Conservation (phyloP, 2,888 invertebrate species). For the Diaperis boleti region DNA sequence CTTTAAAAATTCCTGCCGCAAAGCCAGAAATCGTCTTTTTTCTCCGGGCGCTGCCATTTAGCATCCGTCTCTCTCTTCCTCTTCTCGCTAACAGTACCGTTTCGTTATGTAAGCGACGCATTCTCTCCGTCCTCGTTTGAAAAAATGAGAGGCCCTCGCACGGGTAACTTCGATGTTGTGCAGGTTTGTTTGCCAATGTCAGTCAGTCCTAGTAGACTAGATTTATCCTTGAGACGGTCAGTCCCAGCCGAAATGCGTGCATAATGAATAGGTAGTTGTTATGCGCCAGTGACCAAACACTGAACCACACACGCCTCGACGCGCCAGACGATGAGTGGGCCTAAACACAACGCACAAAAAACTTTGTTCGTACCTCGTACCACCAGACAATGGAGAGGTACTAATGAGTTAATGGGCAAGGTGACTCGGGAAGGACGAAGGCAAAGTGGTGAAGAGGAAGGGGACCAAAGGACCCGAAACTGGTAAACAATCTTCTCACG, state of each 20-base stretch:
- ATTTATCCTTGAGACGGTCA: conserved; percentile 65
- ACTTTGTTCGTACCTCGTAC: no score
- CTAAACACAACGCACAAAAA: conserved; percentile 34
- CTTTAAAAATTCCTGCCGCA: neutral
- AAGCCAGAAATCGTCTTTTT: neutral
- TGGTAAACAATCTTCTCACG: neutral
- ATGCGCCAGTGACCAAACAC: conserved; percentile 64
- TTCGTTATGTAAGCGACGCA: conserved; percentile 26
- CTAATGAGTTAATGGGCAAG: neutral
- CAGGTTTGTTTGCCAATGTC: conserved; percentile 44
- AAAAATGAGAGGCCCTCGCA: conserved; percentile 49
- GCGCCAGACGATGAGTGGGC: conserved; percentile 33
- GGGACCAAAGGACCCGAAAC: neutral
- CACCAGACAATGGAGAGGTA: neutral
- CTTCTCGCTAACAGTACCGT: conserved; percentile 19
- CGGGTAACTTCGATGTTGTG: conserved; percentile 46
- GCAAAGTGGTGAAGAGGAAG: neutral
- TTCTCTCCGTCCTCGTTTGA: conserved; percentile 13
- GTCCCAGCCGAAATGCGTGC: conserved; percentile 63
- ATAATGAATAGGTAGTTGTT: conserved; percentile 62
- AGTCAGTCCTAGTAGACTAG: conserved; percentile 59
- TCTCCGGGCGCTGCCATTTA: no score
- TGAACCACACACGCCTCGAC: conserved; percentile 34
- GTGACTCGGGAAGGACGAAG: neutral
- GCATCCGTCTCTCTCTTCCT: neutral